Percentiles rank a stretch among this genome's conserved stretches.
These are phyloP conservation scores for Tachysurus fulvidraco DNA, from an alignment of 2,113 vertebrate genomes.

Conservation along the genomic window DNA sequence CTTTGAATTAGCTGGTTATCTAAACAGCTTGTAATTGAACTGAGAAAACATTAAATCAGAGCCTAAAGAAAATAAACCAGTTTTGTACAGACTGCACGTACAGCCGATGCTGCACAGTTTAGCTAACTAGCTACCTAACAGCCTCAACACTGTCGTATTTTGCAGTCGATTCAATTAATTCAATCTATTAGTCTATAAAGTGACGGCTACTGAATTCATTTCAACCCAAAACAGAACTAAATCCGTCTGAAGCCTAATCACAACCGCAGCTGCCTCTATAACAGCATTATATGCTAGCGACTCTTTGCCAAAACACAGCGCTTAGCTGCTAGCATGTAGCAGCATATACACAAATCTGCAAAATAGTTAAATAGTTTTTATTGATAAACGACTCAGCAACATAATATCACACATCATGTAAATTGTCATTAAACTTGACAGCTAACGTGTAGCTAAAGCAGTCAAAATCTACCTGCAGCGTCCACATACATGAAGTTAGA, in stretches of 20 bases:
- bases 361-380: neutral
- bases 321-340: neutral
- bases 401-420: neutral
- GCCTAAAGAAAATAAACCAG: too few relatives aligned
- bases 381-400: too few relatives aligned
- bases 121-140: neutral
- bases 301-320: neutral
- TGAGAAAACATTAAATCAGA: neutral
- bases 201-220: too few relatives aligned
- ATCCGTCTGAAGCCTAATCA: neutral
- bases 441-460: neutral
- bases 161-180: too few relatives aligned
- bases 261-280: neutral
- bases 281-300: neutral
- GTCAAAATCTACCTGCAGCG: neutral
- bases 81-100: neutral
- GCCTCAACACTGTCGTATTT: too few relatives aligned
- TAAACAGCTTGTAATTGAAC: neutral
- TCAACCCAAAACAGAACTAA: neutral
- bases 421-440: neutral
- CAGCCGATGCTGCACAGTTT: neutral
- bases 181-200: too few relatives aligned
- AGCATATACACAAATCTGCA: neutral
- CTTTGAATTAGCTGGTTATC: neutral
- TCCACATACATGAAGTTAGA: constrained; percentile 11